Base-by-base conservation (phyloP, 1,140 invertebrate species). In the Ephestia elutella region DNA sequence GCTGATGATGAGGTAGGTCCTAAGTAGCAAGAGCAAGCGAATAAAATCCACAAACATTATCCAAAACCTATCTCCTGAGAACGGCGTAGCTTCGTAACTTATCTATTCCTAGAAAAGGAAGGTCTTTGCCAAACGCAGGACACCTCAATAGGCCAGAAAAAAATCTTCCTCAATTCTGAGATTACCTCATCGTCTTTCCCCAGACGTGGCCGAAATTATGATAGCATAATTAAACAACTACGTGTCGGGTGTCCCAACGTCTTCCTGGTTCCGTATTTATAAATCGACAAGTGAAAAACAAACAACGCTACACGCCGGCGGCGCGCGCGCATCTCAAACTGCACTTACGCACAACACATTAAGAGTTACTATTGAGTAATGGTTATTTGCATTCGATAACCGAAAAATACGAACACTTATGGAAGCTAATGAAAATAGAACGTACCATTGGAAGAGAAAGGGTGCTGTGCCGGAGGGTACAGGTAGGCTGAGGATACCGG, bases 251-350 rank as follows among this genome's bases (percentile, higher is more conserved):
- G 70, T 75, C 80, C 59, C 59, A 58, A 63, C 56, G 25, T 61
- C 75, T 82, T 84, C 81, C 81, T 82, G 73, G 73, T 78, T 62
- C 73, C 75, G 74, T 81, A 86, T 78, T 78, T 77, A 86, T 82
- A 81, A 71, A 73, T 81, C 75, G 80, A 77, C 78, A 79, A 65
- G 60, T 73, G 74, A 84, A 86, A 86, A 86, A 83, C 73, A 84
- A 84, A 83, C 80, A 82, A 82, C 70, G 70, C 71, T 67, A 56
- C 75, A 80, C 75, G 76, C 13, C 50, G 49, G 10, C 49, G 50
- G 13, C 50, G 50, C 67, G 51, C 61, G 60, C 68, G 66, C 62
- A 67, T 51, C 28, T 59, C 13, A 55, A 57, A 51, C 13, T n/a
- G 20, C 50, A 25, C 50, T 53, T n/a, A 53, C 21, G 20, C 50